Base-by-base conservation (phyloP, 2,113 vertebrate species). In the Petroica traversi region DNA sequence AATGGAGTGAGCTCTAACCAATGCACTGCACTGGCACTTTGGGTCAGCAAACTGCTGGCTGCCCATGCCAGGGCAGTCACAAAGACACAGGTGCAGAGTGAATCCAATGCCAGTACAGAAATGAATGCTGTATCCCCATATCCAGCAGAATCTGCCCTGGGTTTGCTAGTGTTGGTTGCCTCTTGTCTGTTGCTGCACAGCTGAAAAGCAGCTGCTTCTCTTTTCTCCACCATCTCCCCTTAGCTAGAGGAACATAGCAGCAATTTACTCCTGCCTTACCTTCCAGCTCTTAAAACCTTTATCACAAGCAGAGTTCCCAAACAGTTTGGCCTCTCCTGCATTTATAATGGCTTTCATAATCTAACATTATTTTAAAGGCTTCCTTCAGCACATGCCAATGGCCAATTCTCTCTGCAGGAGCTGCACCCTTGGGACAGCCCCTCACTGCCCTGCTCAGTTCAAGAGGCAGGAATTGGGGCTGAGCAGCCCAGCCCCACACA, bases 61-160 rank as follows among this genome's bases (percentile, higher is more conserved):
- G 52, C 63, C 34, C n/a, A 28, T 4, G 1, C 54, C 69, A 51
- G 0, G 2, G 57, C 57, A 63, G 7, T 11, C 49, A 26, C 0
- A 0, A 71, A 61, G 64, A 48, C 22, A 12, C 12, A 43, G 9
- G 9, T 73, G 45, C 82, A 92, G 38, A 57, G 31, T 17, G 41
- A 66, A 51, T 9, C n/a, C 63, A 69, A 2, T 2, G 25, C 19
- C 51, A 67, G 17, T 4, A 33, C 19, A 76, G 40, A 75, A 88
- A n/a, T 24, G 7, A 81, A 67, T 8, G 26, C 2, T 33, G 28
- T 12, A 75, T 28, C n/a, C 43, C 28, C 26, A 45, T 9, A 66
- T 8, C 40, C 3, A 48, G 12, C 17, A 92, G 45, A 45, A 33
- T 73, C 66, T 67, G 43, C 77, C 28, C 45, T 57, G n/a, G 1